Evolutionary conservation across 2,888 invertebrate genomes (phyloP), one percentile per base, ranked within the genome.

Genomic region (Orgyia antiqua): DNA sequence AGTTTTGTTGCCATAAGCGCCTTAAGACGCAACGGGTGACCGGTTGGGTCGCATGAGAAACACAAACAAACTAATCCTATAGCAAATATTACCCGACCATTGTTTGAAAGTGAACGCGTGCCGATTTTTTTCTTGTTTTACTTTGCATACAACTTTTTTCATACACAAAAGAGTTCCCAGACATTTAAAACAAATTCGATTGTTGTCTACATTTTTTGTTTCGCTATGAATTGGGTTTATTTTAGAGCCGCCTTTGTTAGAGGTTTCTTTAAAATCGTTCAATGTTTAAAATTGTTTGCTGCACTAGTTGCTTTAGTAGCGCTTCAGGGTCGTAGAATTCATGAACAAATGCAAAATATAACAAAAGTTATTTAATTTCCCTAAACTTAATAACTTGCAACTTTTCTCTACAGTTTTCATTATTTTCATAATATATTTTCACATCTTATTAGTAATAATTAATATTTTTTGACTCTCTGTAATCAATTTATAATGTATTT

Each of bases 11-110:
- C 35, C 33, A 42, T 31, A n/a, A 37, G 33, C 37, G 39, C 33
- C 32, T 33, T 27, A 27, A 44, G 41, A 44, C 33, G 36, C 39
- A 34, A 38, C 23, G 27, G 32, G 29, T 36, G 42, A 37, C 45
- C 42, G 34, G 27, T 21, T 27, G 24, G 19, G 65, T 65, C 64
- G 61, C 66, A 77, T 73, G 78, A 67, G 78, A 79, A 80, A 62
- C 58, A 62, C 74, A 79, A 79, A 82, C 68, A 78, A 40, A 67
- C 63, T 78, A 74, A 80, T 73, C 71, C 71, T 49, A 59, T 46
- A 39, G 57, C 71, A 76, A 82, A 82, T 68, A 73, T 55, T 47
- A 45, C 43, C 54, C 55, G 58, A 40, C 64, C 68, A 74, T 79
- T 78, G 77, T 79, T 77, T 68, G 60, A 73, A 67, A 67, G 57